phyloP scores from a whole-genome alignment of 2,888 invertebrate species.

The Eupithecia inturbata region DNA sequence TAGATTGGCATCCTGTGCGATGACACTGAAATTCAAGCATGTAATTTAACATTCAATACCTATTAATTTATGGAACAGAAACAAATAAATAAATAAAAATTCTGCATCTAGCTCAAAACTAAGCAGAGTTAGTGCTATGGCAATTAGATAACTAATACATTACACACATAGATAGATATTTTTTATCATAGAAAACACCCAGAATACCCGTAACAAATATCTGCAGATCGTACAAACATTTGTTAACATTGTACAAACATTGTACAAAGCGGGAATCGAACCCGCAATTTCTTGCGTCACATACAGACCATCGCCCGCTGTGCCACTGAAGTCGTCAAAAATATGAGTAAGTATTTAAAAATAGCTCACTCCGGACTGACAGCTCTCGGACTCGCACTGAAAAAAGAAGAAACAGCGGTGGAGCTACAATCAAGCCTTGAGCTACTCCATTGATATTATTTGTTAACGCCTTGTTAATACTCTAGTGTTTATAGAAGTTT shows the following conservation, averaged over 20 bases:
- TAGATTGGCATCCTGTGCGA: constrained; percentile 48
- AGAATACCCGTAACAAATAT: background rate
- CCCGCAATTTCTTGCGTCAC: background rate
- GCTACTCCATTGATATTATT: background rate
- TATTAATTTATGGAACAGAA: background rate
- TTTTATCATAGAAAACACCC: background rate
- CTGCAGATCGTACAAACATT: background rate
- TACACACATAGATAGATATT: background rate
- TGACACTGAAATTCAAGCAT: constrained; percentile 50
- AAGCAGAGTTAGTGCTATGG: background rate
- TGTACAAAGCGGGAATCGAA: background rate
- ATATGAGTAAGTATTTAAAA: background rate
- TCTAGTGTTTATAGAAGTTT: too few relatives aligned
- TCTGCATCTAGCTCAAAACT: background rate
- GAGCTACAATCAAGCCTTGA: background rate
- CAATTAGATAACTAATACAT: background rate
- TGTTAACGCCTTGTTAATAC: background rate
- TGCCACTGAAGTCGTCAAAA: background rate
- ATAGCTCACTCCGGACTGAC: constrained; percentile 55
- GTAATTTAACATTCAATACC: too few relatives aligned
- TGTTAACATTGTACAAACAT: too few relatives aligned
- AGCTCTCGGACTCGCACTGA: constrained; percentile 51
- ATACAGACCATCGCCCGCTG: background rate
- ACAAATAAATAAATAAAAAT: background rate
- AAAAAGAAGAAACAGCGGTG: constrained; percentile 32